Conservation (phyloP, 1,140 invertebrate species). For the Nilaparvata lugens region DNA sequence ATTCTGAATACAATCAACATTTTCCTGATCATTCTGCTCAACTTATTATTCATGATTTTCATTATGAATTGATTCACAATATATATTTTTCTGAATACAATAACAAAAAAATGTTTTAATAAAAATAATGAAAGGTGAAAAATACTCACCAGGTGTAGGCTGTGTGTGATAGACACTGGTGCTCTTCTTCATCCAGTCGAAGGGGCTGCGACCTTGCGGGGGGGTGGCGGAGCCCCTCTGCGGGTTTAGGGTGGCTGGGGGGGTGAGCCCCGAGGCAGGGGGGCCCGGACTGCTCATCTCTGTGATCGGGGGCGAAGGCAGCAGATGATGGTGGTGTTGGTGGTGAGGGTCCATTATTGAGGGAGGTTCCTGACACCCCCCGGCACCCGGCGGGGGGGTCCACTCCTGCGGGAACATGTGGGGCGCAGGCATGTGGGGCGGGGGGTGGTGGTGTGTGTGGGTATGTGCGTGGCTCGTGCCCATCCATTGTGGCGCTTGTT, state of each 20-base stretch:
- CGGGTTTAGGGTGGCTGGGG: constrained; percentile 1
- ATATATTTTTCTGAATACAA: no score
- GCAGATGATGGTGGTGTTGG: neutral
- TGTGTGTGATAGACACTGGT: constrained; percentile 54
- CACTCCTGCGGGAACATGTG: neutral
- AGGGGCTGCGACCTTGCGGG: neutral
- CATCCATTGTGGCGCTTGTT: constrained; percentile 3
- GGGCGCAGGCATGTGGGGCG: constrained; percentile 3
- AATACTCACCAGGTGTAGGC: constrained; percentile 64
- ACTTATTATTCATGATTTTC: no score
- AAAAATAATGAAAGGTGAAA: neutral
- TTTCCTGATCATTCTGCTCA: no score
- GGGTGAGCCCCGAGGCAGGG: neutral
- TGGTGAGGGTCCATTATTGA: no score
- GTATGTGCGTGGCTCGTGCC: constrained; percentile 1
- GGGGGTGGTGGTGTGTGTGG: constrained; percentile 12
- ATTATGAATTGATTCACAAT: no score
- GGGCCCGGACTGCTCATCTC: constrained; percentile 4
- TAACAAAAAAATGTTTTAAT: no score
- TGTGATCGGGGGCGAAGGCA: constrained; percentile 13
- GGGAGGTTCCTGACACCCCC: no score
- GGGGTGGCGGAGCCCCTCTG: neutral
- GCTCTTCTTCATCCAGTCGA: constrained; percentile 7
- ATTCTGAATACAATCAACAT: no score
- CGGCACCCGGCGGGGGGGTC: constrained; percentile 1